Evolutionary conservation across 1,140 invertebrate genomes (phyloP).

Genomic region (Aleiodes sp.): DNA sequence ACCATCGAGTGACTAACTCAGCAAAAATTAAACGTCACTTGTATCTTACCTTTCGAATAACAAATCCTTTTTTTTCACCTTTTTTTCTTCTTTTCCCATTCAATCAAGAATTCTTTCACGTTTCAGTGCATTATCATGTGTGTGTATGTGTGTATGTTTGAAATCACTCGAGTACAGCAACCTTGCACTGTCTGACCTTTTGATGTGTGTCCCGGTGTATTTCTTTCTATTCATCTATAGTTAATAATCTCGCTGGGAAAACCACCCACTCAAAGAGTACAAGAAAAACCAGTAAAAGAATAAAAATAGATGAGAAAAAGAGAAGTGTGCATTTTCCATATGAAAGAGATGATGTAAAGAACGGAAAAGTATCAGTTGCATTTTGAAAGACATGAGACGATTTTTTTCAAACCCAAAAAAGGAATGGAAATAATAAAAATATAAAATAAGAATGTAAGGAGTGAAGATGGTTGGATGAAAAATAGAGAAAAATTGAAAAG

Average conservation of each 20-base stretch:
- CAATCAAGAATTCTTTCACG: constrained; percentile 11
- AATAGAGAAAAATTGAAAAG: constrained; percentile 40
- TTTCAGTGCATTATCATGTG: background rate
- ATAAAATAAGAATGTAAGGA: constrained; percentile 30
- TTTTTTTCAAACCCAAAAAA: background rate
- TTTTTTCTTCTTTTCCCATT: no score
- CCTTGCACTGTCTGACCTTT: constrained; percentile 9
- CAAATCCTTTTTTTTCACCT: no score
- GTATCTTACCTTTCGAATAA: constrained; percentile 6
- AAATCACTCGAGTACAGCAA: constrained; percentile 11
- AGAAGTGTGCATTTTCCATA: background rate
- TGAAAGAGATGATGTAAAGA: background rate
- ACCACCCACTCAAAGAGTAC: background rate
- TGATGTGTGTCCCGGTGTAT: constrained; percentile 14
- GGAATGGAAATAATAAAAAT: constrained; percentile 26
- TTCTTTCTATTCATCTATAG: background rate
- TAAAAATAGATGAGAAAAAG: background rate
- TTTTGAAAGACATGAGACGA: background rate
- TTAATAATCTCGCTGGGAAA: background rate
- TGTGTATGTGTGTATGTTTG: no score
- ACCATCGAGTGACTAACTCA: background rate
- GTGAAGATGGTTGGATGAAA: constrained; percentile 23
- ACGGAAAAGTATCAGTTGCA: constrained; percentile 9
- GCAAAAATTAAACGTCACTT: constrained; percentile 1
- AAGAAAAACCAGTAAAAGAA: background rate